Percentiles rank a stretch among this genome's conserved stretches.
Conservation (phyloP, 2,797 vertebrate species). For the Loris lydekkerianus region DNA sequence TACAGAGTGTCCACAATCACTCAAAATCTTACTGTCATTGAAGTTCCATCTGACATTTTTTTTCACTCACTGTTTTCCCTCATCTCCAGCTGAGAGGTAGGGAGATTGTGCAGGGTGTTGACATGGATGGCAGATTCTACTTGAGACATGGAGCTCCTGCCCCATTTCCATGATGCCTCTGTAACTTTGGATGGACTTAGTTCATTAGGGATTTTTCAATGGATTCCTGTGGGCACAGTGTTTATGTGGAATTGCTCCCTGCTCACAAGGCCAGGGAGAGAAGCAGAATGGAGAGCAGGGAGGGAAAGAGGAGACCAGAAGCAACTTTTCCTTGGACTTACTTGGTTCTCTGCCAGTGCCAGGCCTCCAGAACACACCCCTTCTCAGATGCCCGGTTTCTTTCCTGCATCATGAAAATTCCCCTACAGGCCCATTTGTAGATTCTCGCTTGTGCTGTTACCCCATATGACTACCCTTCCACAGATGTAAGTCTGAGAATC, state of each 20-base stretch:
- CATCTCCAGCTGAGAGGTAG: not conserved
- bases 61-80: constrained; percentile 65
- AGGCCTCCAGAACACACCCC: too few species aligned
- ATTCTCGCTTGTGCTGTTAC: not conserved
- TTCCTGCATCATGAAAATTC: not conserved
- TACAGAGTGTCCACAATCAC: constrained; percentile 75
- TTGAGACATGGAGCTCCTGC: not conserved
- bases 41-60: constrained; percentile 62
- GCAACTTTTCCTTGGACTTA: not conserved
- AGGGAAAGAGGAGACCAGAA: not conserved
- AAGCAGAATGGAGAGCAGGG: not conserved
- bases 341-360: not conserved
- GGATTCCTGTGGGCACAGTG: not conserved
- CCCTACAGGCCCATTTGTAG: not conserved
- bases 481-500: not conserved
- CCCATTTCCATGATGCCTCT: not conserved
- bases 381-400: not conserved
- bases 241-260: not conserved
- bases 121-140: not conserved
- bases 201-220: constrained; percentile 1
- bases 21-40: constrained; percentile 69
- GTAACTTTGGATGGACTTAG: not conserved
- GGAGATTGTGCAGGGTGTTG: not conserved
- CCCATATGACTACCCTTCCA: not conserved
- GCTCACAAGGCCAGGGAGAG: constrained; percentile 22